Conservation (phyloP, 2,888 invertebrate species). For the Synergus laeviventris region DNA sequence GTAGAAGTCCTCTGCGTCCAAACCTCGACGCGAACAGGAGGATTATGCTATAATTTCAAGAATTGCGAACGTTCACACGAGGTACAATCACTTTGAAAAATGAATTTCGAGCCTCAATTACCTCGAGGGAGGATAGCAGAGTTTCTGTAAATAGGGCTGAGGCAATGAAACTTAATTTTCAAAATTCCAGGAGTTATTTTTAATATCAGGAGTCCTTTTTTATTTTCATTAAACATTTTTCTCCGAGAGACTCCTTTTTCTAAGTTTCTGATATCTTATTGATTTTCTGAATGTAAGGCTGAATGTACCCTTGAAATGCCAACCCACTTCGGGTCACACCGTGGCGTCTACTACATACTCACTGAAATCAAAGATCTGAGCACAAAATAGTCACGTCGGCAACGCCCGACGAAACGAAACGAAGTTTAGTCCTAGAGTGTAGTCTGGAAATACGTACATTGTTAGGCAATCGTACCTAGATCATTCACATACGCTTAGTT, state of each 20-base stretch:
- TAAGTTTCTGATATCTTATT: not conserved
- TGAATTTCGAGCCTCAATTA: constrained; percentile 9
- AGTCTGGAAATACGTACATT: constrained; percentile 20
- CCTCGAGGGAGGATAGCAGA: constrained; percentile 16
- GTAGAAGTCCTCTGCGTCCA: constrained; percentile 5
- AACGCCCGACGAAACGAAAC: not conserved
- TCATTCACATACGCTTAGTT: constrained; percentile 38
- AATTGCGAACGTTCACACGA: constrained; percentile 20
- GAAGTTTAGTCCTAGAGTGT: constrained; percentile 13
- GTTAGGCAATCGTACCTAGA: constrained; percentile 31
- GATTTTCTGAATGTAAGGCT: constrained; percentile 16
- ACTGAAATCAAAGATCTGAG: constrained; percentile 39
- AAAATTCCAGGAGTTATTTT: not conserved
- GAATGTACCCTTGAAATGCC: constrained; percentile 18
- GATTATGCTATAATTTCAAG: constrained; percentile 18
- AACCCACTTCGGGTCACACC: not conserved
- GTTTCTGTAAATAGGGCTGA: constrained; percentile 25
- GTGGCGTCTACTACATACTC: constrained; percentile 12
- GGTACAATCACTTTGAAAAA: constrained; percentile 18
- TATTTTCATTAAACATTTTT: not conserved
- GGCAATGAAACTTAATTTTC: constrained; percentile 32
- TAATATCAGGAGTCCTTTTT: not conserved
- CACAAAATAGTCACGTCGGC: constrained; percentile 28
- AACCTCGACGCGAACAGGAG: not conserved
- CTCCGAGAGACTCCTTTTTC: not conserved